phyloP scores from a whole-genome alignment of 2,113 vertebrate species.

The Thinocorus orbignyianus region DNA sequence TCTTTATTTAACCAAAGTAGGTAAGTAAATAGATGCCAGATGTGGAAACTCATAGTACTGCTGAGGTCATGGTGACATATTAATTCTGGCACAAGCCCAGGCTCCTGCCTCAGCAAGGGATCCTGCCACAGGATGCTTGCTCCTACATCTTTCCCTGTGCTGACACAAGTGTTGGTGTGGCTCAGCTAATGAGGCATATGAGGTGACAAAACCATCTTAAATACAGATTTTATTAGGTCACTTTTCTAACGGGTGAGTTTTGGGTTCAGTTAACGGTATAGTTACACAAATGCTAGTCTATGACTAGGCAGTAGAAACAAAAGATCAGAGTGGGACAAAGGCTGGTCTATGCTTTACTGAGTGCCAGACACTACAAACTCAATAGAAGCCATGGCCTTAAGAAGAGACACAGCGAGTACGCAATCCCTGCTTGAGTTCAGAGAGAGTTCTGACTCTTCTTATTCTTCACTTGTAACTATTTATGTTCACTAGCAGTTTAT shows the following conservation, averaged over 20 bases:
- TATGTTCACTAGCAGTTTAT: not conserved
- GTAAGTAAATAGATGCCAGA: constrained; percentile 2
- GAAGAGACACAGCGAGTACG: rapidly evolving
- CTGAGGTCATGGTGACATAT: not conserved
- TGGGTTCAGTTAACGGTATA: not conserved
- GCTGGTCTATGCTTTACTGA: not conserved
- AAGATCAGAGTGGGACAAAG: not conserved
- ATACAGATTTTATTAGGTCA: not conserved
- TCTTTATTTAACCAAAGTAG: constrained; percentile 20
- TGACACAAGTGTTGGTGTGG: not conserved
- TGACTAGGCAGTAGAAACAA: not conserved
- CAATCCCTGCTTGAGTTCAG: not conserved
- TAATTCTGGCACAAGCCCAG: not conserved
- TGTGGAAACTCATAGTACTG: not conserved
- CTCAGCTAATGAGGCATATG: not conserved
- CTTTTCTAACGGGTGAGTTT: not conserved
- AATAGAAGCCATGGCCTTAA: not conserved
- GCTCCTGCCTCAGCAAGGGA: not conserved
- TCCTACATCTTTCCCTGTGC: not conserved
- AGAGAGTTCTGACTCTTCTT: not conserved
- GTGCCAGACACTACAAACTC: not conserved
- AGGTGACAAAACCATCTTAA: not conserved
- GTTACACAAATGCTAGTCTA: not conserved
- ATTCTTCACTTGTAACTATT: not conserved
- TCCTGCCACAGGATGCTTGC: not conserved